A percentile compares a stretch with the other conserved stretches of the same genome.
Evolutionary conservation across 2,113 vertebrate genomes (phyloP).

Genomic region (Hirundichthys speculiger): DNA sequence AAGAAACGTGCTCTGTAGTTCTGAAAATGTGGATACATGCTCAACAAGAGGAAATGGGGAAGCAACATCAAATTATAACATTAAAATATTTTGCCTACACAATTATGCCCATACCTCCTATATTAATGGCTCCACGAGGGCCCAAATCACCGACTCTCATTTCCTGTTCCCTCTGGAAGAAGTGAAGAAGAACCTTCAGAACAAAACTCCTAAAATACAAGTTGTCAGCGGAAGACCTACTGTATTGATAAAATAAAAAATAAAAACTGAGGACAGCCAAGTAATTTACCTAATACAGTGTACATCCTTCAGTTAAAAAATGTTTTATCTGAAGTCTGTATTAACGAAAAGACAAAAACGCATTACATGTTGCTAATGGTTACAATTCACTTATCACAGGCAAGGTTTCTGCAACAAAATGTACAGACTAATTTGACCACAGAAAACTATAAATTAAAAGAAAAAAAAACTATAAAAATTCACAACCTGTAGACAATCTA

Average conservation of each 20-base stretch:
- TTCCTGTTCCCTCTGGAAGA: constrained; percentile 99
- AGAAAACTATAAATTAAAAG: too few relatives aligned
- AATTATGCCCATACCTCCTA: constrained; percentile 95
- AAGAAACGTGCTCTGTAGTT: not conserved
- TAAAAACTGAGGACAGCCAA: too few relatives aligned
- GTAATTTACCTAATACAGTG: too few relatives aligned
- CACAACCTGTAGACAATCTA: too few relatives aligned
- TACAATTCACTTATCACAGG: too few relatives aligned
- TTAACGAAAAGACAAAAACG: too few relatives aligned
- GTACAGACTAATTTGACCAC: too few relatives aligned
- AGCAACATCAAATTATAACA: constrained; percentile 15
- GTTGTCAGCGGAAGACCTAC: not conserved
- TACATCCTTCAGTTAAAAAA: too few relatives aligned
- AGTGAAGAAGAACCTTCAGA: constrained; percentile 84
- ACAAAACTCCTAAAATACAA: constrained; percentile 36
- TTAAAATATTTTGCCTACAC: constrained; percentile 23
- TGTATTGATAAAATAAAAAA: not conserved
- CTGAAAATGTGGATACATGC: not conserved
- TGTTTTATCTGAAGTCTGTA: too few relatives aligned
- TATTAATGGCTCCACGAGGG: constrained; percentile 97
- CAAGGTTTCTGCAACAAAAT: too few relatives aligned
- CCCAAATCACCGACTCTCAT: constrained; percentile 99
- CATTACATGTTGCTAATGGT: too few relatives aligned
- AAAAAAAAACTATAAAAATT: too few relatives aligned
- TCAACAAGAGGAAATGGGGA: constrained; percentile 11